These are phyloP conservation scores for Trichacis sp. DNA, from an alignment of 2,888 invertebrate species.

Conservation along the genomic window DNA sequence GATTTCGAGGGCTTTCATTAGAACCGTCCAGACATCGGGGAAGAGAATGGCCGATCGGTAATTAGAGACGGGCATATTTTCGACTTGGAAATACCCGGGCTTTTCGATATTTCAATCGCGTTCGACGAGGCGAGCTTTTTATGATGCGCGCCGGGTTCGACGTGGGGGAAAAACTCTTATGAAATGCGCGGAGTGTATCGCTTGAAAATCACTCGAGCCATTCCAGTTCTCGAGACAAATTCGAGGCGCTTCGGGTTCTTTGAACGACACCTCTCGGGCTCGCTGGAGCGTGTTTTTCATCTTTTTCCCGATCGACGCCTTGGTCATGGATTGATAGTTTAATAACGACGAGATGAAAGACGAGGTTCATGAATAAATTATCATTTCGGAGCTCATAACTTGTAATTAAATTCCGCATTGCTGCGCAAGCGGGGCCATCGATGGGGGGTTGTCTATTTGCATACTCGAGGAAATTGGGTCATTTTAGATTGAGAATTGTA, in stretches of 20 bases:
- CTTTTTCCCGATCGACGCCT: slow-evolving; percentile 19
- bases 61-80: slow-evolving; percentile 40
- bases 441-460: not conserved
- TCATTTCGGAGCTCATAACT: not conserved
- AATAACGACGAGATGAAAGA: not conserved
- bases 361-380: not conserved
- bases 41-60: slow-evolving; percentile 35
- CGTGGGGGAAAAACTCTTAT: slow-evolving; percentile 1
- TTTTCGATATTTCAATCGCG: slow-evolving; percentile 40
- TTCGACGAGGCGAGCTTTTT: slow-evolving; percentile 19
- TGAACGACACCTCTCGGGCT: not conserved
- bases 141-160: slow-evolving; percentile 26
- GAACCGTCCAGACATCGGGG: slow-evolving; percentile 38
- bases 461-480: not conserved
- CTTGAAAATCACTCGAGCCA: not conserved
- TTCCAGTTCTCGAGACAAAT: slow-evolving; percentile 1
- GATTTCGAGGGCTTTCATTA: slow-evolving; percentile 44
- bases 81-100: slow-evolving; percentile 23
- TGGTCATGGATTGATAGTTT: slow-evolving; percentile 1
- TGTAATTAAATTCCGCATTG: slow-evolving; percentile 1
- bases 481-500: not conserved
- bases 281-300: slow-evolving; percentile 14
- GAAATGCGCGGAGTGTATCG: not conserved
- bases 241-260: not conserved
- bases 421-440: not conserved